A percentile compares a stretch with the other conserved stretches of the same genome.
Evolutionary conservation across 2,797 vertebrate genomes (phyloP).

Genomic region (Melopsittacus undulatus): DNA sequence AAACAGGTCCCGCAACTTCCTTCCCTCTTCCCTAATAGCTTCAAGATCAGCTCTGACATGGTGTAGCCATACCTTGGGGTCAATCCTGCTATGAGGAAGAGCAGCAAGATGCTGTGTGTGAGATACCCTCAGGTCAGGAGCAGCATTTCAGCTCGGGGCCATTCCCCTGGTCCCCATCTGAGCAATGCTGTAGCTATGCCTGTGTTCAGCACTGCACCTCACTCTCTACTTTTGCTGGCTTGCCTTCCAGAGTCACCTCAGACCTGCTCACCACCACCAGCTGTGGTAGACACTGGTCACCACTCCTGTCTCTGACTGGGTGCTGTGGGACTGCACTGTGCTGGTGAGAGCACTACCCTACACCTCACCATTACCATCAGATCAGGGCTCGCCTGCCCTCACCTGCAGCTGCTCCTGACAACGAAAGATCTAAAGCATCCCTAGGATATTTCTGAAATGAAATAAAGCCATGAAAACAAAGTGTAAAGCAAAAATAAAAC

Average conservation of each 20-base stretch:
- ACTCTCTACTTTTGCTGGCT: background rate
- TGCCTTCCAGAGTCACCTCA: background rate
- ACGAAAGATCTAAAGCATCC: background rate
- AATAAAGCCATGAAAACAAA: background rate
- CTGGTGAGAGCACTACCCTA: background rate
- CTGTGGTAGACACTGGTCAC: background rate
- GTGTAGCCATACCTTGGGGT: background rate
- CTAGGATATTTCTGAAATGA: background rate
- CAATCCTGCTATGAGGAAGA: background rate
- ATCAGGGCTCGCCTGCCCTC: background rate
- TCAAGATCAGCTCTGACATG: background rate
- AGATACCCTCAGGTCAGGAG: background rate
- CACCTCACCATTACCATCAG: background rate
- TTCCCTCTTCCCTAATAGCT: background rate
- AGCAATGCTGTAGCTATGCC: background rate
- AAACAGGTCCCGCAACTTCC: background rate
- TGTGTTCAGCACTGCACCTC: background rate
- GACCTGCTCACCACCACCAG: too few species aligned
- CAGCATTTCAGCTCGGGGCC: background rate
- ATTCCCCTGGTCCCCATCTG: background rate
- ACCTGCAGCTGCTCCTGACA: background rate
- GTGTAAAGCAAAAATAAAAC: background rate
- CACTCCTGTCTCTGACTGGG: fast-evolving
- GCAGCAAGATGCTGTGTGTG: background rate
- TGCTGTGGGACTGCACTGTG: background rate